A percentile compares a stretch with the other conserved stretches of the same genome.
Conservation (phyloP, 2,113 vertebrate genomes). For the Oncorhynchus keta region DNA sequence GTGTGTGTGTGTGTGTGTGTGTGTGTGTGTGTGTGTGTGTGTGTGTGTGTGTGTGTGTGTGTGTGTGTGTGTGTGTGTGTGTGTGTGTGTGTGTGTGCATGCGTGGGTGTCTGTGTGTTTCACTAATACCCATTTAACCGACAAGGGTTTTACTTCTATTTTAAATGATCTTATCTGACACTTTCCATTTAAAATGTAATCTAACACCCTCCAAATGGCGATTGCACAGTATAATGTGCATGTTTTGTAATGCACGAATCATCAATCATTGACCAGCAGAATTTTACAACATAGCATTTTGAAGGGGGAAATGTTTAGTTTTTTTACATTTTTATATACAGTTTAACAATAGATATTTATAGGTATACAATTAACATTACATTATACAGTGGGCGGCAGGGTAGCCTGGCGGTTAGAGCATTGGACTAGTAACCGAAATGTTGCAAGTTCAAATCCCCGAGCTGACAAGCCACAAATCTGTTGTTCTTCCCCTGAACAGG, state of each 20-base stretch:
- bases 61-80: constrained; percentile 24
- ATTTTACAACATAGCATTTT: too few species aligned
- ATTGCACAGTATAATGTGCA: not conserved
- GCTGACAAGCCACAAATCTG: too few species aligned
- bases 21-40: constrained; percentile 14
- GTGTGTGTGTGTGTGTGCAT: constrained; percentile 2
- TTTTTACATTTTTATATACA: not conserved
- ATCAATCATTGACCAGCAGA: too few species aligned
- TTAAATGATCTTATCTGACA: too few species aligned
- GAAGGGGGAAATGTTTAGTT: not conserved
- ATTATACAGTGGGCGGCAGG: not conserved
- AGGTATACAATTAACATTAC: too few species aligned
- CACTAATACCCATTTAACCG: not conserved
- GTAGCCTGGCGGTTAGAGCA: too few species aligned
- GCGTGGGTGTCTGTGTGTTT: not conserved
- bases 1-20: constrained; percentile 20
- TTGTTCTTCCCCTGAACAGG: too few species aligned
- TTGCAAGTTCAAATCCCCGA: too few species aligned
- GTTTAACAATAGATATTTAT: too few species aligned
- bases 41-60: constrained; percentile 1
- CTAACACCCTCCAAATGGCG: too few species aligned
- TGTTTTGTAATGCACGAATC: too few species aligned
- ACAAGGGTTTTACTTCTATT: not conserved
- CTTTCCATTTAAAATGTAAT: not conserved
- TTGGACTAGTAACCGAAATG: too few species aligned